phyloP scores from a whole-genome alignment of 1,140 invertebrate genomes.

The Andricus grossulariae region DNA sequence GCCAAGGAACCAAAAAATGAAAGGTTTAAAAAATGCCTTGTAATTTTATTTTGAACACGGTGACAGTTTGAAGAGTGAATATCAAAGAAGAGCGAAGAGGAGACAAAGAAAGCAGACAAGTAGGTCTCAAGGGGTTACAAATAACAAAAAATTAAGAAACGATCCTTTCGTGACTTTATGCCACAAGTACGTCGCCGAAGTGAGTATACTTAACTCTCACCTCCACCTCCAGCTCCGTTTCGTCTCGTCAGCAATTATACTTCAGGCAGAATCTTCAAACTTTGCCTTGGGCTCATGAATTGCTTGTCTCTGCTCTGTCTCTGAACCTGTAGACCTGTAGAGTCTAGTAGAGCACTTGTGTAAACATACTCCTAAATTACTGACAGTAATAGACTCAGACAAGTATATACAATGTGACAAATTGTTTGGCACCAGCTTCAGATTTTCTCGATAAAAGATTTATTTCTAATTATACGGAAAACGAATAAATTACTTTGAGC shows the following conservation, averaged over 20 bases:
- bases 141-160: slow-evolving; percentile 23
- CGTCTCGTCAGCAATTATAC: slow-evolving; percentile 27
- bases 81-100: neutral
- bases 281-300: slow-evolving; percentile 16
- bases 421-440: no score
- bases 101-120: slow-evolving; percentile 5
- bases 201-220: neutral
- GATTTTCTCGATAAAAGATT: no score
- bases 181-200: slow-evolving; percentile 1
- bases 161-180: slow-evolving; percentile 20
- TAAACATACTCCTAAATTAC: slow-evolving; percentile 23
- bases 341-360: slow-evolving; percentile 2
- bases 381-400: neutral
- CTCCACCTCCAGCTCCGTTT: neutral
- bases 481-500: no score
- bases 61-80: neutral
- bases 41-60: no score
- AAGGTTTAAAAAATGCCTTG: no score
- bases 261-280: slow-evolving; percentile 13
- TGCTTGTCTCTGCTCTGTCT: slow-evolving; percentile 15
- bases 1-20: no score
- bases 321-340: slow-evolving; percentile 4
- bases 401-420: no score
- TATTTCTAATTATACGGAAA: no score
- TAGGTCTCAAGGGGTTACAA: slow-evolving; percentile 4